Evolutionary conservation across 2,888 invertebrate species (phyloP).

Genomic region (Phymatocera aterrima): DNA sequence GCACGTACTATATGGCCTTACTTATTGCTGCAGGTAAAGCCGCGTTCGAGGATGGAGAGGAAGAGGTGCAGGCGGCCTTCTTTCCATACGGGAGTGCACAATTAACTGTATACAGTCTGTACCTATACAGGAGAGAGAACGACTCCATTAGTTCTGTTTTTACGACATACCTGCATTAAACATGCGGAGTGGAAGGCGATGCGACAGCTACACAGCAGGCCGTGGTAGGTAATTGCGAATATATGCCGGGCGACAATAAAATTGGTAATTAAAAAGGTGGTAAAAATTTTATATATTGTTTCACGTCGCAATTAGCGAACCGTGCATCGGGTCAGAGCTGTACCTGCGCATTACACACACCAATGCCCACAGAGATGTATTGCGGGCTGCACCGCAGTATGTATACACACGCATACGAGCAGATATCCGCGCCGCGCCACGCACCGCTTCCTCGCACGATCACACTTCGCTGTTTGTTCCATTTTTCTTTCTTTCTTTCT

Average conservation of each 20-base stretch:
- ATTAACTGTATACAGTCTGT: slow-evolving; percentile 35
- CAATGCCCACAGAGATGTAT: neutral
- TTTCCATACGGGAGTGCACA: slow-evolving; percentile 18
- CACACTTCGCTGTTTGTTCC: neutral
- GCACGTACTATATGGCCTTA: neutral
- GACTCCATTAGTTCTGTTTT: slow-evolving; percentile 56
- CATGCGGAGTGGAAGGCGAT: slow-evolving; percentile 26
- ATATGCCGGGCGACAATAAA: slow-evolving; percentile 56
- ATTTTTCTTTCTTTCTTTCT: neutral
- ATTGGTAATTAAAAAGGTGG: slow-evolving; percentile 57
- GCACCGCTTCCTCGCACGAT: slow-evolving; percentile 14
- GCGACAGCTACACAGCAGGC: slow-evolving; percentile 34
- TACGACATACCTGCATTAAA: slow-evolving; percentile 50
- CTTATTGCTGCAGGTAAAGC: neutral
- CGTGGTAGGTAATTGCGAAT: slow-evolving; percentile 57
- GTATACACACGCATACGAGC: neutral
- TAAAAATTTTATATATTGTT: slow-evolving; percentile 53
- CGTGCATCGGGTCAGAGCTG: neutral
- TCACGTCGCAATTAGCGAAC: slow-evolving; percentile 44
- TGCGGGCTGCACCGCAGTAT: neutral
- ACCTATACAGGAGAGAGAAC: slow-evolving; percentile 36
- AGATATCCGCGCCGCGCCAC: neutral
- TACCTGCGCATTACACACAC: neutral
- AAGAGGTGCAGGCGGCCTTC: neutral
- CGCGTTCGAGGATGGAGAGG: neutral